Conservation (phyloP, 2,113 vertebrate species). For the Caranx ignobilis region DNA sequence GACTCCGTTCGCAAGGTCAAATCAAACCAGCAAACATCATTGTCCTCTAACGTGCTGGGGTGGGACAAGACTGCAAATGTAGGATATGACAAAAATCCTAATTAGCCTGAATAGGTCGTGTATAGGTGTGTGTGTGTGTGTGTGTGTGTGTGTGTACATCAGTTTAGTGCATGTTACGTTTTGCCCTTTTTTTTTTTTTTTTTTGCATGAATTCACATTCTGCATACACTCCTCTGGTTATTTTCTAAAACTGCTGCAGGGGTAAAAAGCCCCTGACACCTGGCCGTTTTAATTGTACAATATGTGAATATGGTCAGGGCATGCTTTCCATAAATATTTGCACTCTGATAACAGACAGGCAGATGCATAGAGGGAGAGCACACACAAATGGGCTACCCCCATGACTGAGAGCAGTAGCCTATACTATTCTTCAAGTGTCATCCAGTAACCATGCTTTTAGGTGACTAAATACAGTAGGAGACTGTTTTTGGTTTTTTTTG, state of each 20-base stretch:
- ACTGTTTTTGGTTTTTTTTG: background rate
- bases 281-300: constrained; percentile 32
- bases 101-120: constrained; percentile 46
- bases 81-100: constrained; percentile 46
- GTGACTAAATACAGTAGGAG: background rate
- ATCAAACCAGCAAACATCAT: constrained; percentile 39
- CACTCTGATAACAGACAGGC: constrained; percentile 65
- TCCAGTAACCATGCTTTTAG: background rate
- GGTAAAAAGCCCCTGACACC: background rate
- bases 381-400: constrained; percentile 53
- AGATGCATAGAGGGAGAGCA: constrained; percentile 51
- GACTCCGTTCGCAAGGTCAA: constrained; percentile 81
- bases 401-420: constrained; percentile 36
- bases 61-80: constrained; percentile 44
- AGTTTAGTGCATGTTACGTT: constrained; percentile 30
- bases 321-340: constrained; percentile 67
- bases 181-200: background rate
- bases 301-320: constrained; percentile 40
- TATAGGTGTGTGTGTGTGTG: too few species aligned
- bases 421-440: constrained; percentile 16
- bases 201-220: constrained; percentile 24
- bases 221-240: constrained; percentile 26
- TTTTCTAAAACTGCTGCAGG: constrained; percentile 52
- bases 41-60: constrained; percentile 43
- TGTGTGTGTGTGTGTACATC: constrained; percentile 15